Conservation (phyloP, 2,888 invertebrate genomes). For the Limnephilus auricula region DNA sequence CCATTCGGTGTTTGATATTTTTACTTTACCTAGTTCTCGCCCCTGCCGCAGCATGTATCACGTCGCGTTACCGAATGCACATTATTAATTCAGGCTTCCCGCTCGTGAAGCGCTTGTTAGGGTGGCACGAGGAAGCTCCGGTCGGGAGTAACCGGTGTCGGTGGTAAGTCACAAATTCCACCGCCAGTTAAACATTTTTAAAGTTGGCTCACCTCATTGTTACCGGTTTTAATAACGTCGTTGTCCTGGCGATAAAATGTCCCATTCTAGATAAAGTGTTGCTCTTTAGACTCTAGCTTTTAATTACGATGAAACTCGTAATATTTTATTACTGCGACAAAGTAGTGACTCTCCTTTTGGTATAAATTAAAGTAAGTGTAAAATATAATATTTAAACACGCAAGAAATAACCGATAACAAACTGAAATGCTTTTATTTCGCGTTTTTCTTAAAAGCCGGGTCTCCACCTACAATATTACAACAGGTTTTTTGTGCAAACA, state of each 20-base stretch:
- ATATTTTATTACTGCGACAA: not conserved
- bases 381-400: not conserved
- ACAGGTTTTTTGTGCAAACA: no score
- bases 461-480: no score
- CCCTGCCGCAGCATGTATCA: not conserved
- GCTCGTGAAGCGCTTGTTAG: constrained; percentile 32
- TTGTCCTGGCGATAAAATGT: not conserved
- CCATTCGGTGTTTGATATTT: not conserved
- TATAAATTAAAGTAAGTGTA: not conserved
- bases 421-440: not conserved
- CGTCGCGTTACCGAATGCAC: not conserved
- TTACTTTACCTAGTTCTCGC: constrained; percentile 1
- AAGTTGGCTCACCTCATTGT: constrained; percentile 22
- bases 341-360: not conserved
- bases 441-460: not conserved
- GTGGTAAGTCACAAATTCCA: not conserved
- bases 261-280: not conserved
- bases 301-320: not conserved
- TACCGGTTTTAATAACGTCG: constrained; percentile 10
- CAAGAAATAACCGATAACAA: not conserved
- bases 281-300: constrained; percentile 9
- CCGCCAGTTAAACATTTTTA: constrained; percentile 4
- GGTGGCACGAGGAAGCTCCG: constrained; percentile 23
- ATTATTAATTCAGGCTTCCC: constrained; percentile 32
- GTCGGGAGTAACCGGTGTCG: not conserved